A percentile compares a stretch with the other conserved stretches of the same genome.
These are phyloP conservation scores for Byasa hedistus DNA, from an alignment of 2,888 invertebrate genomes.

Conservation along the genomic window DNA sequence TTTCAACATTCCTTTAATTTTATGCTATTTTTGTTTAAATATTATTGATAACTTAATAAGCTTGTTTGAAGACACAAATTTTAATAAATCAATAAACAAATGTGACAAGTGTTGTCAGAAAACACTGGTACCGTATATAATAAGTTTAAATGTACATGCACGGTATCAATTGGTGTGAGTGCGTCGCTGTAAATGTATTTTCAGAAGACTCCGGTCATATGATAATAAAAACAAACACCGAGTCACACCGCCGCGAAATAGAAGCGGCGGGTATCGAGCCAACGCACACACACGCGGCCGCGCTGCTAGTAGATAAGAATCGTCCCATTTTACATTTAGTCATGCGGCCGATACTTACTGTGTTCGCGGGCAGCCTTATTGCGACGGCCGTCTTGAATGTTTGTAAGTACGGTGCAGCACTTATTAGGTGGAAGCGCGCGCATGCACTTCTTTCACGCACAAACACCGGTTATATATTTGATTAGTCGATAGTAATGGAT, in stretches of 20 bases:
- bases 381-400: slow-evolving; percentile 76
- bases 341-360: slow-evolving; percentile 76
- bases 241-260: slow-evolving; percentile 43
- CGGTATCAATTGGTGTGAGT: slow-evolving; percentile 2
- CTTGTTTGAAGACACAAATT: no score
- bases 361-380: slow-evolving; percentile 78
- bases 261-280: slow-evolving; percentile 38
- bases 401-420: slow-evolving; percentile 62
- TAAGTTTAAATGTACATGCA: not conserved
- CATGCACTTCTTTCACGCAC: slow-evolving; percentile 55
- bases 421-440: slow-evolving; percentile 60
- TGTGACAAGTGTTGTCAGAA: no score
- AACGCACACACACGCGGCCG: slow-evolving; percentile 39
- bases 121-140: no score
- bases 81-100: no score
- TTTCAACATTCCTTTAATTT: not conserved
- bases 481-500: slow-evolving; percentile 34
- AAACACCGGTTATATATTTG: slow-evolving; percentile 29
- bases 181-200: slow-evolving; percentile 32
- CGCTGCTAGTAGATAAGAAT: slow-evolving; percentile 71
- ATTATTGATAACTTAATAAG: no score
- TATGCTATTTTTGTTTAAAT: no score
- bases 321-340: slow-evolving; percentile 78
- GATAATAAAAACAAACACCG: slow-evolving; percentile 80
- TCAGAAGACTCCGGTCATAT: slow-evolving; percentile 69